Evolutionary conservation across 2,888 invertebrate genomes (phyloP).

Genomic region (Ischnura elegans): DNA sequence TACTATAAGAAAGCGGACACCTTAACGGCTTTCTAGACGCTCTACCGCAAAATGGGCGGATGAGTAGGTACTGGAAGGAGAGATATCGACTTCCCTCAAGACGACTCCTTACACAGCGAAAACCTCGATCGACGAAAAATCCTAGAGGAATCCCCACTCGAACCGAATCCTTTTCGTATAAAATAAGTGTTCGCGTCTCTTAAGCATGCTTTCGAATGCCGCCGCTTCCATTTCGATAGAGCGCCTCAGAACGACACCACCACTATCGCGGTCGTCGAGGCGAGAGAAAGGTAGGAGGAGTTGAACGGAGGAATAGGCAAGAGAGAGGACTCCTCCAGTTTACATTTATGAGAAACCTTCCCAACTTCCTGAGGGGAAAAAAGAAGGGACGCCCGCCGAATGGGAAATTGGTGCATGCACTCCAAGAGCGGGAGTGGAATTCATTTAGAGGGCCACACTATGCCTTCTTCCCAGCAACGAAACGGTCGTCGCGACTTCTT

Average conservation of each 20-base stretch:
- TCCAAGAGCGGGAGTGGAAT: not conserved
- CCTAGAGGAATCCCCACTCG: not conserved
- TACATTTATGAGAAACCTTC: slow-evolving; percentile 12
- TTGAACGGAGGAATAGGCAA: too few relatives aligned
- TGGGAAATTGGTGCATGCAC: not conserved
- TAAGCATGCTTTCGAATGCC: not conserved
- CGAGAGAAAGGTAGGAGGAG: not conserved
- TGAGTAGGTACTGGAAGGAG: not conserved
- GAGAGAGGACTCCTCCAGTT: not conserved
- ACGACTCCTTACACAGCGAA: not conserved
- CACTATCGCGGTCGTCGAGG: not conserved
- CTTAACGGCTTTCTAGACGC: too few relatives aligned
- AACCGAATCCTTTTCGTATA: not conserved
- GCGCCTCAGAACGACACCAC: too few relatives aligned
- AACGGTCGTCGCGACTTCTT: slow-evolving; percentile 2
- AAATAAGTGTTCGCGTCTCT: not conserved
- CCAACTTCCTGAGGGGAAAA: not conserved
- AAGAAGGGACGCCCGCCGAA: not conserved
- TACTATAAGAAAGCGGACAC: too few relatives aligned
- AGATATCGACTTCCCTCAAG: not conserved
- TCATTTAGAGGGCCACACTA: not conserved
- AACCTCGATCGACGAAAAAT: not conserved
- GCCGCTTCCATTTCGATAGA: not conserved
- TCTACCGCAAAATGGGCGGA: too few relatives aligned
- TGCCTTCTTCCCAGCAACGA: not conserved